Evolutionary conservation across 2,797 vertebrate species (phyloP).

Genomic region (Sorex maritimensis): DNA sequence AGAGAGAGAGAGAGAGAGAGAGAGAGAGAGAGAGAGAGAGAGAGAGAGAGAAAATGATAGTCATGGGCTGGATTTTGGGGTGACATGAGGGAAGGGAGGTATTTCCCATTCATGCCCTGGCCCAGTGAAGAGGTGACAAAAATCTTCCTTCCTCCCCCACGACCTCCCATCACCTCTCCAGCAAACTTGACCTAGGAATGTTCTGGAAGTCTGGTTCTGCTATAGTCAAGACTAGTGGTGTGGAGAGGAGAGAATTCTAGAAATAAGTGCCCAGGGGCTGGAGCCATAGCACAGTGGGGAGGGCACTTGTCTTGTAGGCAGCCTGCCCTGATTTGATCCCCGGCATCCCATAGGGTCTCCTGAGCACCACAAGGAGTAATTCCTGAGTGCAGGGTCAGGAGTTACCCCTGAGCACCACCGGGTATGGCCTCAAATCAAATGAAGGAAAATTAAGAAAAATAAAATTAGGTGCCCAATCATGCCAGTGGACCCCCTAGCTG

Average conservation of each 20-base stretch:
- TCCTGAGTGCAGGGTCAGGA: no score
- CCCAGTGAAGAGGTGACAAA: neutral
- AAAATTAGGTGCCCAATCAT: no score
- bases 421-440: no score
- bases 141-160: neutral
- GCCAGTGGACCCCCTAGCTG: no score
- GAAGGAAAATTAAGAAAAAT: no score
- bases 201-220: constrained; percentile 16
- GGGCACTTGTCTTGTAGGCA: no score
- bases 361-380: no score
- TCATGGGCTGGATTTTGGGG: constrained; percentile 13
- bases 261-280: no score
- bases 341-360: no score
- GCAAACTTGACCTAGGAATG: neutral
- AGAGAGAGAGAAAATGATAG: constrained; percentile 26
- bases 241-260: neutral
- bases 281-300: no score
- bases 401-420: no score
- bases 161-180: neutral
- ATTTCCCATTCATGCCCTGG: neutral
- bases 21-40: neutral
- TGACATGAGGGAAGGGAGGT: neutral
- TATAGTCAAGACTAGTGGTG: neutral
- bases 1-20: constrained; percentile 4
- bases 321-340: no score